Conservation (phyloP, 1,140 invertebrate species). For the Hylaeus anthracinus region DNA sequence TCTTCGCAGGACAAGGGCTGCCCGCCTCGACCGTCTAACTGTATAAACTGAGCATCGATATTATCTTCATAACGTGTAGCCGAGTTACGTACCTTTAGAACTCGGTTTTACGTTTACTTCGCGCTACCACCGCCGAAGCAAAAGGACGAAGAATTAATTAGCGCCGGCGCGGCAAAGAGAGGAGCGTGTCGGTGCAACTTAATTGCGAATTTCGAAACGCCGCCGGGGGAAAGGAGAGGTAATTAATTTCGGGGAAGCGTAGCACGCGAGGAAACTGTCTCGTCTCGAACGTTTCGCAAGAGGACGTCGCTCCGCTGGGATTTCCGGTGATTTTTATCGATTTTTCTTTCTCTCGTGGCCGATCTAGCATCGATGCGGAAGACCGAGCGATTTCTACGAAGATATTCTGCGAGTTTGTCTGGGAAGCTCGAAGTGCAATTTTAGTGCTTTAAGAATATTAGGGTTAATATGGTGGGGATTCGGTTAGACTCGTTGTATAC, state of each 20-base stretch:
- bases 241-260: conserved; percentile 25
- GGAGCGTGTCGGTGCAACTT: conserved; percentile 26
- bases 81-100: conserved; percentile 4
- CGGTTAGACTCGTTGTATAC: too few relatives aligned
- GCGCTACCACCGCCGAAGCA: background rate
- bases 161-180: conserved; percentile 17
- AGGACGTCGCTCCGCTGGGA: too few relatives aligned
- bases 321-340: too few relatives aligned
- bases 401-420: too few relatives aligned
- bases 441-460: too few relatives aligned
- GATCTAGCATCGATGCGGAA: too few relatives aligned
- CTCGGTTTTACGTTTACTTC: conserved; percentile 8
- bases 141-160: conserved; percentile 24
- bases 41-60: conserved; percentile 6
- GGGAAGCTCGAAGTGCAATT: too few relatives aligned
- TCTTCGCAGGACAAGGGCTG: background rate
- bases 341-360: too few relatives aligned
- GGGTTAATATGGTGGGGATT: too few relatives aligned
- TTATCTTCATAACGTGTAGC: background rate
- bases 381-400: too few relatives aligned
- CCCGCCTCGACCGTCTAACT: background rate
- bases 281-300: background rate
- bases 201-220: conserved; percentile 40
- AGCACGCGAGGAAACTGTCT: background rate
- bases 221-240: background rate